A percentile compares a stretch with the other conserved stretches of the same genome.
phyloP scores from a whole-genome alignment of 1,140 invertebrate genomes.

The Trachymyrmex cornetzi region DNA sequence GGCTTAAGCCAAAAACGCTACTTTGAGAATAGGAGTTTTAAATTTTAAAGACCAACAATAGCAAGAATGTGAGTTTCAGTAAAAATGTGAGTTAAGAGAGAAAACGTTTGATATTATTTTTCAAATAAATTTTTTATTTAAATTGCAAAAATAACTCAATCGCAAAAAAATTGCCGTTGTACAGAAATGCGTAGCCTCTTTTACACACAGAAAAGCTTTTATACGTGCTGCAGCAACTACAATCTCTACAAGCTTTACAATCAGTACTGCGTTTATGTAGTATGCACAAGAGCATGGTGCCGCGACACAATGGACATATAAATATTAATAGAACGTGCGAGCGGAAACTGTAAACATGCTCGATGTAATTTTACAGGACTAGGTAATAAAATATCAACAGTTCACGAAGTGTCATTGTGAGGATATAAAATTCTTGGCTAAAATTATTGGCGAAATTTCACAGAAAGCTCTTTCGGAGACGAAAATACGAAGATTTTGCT shows the following conservation, averaged over 20 bases:
- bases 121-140: neutral
- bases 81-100: neutral
- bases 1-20: neutral
- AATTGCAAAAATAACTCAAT: neutral
- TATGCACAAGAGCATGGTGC: neutral
- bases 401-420: constrained; percentile 9
- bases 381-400: constrained; percentile 53
- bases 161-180: neutral
- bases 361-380: constrained; percentile 19
- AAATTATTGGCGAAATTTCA: constrained; percentile 26
- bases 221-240: constrained; percentile 2
- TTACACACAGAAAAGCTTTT: neutral
- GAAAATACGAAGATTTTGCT: constrained; percentile 28
- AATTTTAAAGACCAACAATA: neutral
- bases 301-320: constrained; percentile 36
- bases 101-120: neutral
- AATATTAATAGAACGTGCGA: constrained; percentile 50
- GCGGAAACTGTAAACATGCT: constrained; percentile 48
- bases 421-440: constrained; percentile 38
- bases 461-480: constrained; percentile 1
- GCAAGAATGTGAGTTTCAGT: neutral
- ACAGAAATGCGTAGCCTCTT: neutral
- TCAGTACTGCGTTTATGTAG: constrained; percentile 29
- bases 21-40: neutral
- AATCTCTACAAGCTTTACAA: neutral